Conservation (phyloP, 2,888 invertebrate genomes). For the Cerastoderma edule region DNA sequence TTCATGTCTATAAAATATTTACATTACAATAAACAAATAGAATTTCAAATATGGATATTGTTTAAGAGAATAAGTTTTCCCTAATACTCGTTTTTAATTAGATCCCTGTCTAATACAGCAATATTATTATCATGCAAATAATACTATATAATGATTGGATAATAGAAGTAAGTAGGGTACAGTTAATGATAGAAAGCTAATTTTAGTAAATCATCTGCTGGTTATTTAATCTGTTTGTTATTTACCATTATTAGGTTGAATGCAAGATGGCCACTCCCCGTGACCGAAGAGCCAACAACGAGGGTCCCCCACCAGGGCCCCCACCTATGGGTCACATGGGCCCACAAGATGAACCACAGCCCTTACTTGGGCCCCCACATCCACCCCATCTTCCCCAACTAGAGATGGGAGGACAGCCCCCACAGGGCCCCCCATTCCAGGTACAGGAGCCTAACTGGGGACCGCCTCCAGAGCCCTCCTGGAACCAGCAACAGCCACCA, state of each 20-base stretch:
- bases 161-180: too few species aligned
- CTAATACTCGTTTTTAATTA: too few species aligned
- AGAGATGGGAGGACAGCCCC: conserved; percentile 30
- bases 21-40: too few species aligned
- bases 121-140: too few species aligned
- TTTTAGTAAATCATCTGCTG: too few species aligned
- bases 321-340: conserved; percentile 18
- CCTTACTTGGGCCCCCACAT: conserved; percentile 15
- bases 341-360: conserved; percentile 29
- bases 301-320: neutral
- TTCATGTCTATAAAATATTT: too few species aligned
- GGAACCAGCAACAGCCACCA: conserved; percentile 22
- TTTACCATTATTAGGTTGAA: conserved; percentile 62
- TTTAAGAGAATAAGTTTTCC: too few species aligned
- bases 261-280: conserved; percentile 70
- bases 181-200: too few species aligned
- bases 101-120: too few species aligned
- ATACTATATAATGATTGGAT: too few species aligned
- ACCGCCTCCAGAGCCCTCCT: conserved; percentile 33
- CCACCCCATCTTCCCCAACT: conserved; percentile 22
- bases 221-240: neutral
- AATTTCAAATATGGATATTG: too few species aligned
- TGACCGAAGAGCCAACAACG: conserved; percentile 36
- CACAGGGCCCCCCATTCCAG: conserved; percentile 26
- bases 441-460: conserved; percentile 35